A percentile compares a stretch with the other conserved stretches of the same genome.
phyloP scores from a whole-genome alignment of 2,888 invertebrate genomes.

The Endomychus coccineus region DNA sequence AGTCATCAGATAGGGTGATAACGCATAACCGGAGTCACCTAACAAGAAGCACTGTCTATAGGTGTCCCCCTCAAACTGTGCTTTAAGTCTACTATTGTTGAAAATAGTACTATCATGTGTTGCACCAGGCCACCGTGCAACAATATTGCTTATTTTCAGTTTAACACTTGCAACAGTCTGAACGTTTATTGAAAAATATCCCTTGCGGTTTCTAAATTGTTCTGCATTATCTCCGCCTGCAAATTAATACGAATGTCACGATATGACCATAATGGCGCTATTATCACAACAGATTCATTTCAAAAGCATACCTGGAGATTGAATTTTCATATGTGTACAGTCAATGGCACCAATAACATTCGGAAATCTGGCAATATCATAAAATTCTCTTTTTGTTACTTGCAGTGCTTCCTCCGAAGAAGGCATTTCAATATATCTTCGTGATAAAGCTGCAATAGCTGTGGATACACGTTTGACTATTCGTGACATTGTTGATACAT shows the following conservation, averaged over 20 bases:
- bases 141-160: constrained; percentile 2
- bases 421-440: too few relatives aligned
- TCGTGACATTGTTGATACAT: not conserved
- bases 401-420: too few relatives aligned
- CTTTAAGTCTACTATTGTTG: not conserved
- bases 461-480: not conserved
- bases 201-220: constrained; percentile 3
- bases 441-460: too few relatives aligned
- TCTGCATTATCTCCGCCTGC: constrained; percentile 4
- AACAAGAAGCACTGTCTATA: too few relatives aligned
- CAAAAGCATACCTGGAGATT: constrained; percentile 2
- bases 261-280: too few relatives aligned
- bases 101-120: constrained; percentile 2
- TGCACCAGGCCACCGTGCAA: constrained; percentile 7
- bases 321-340: not conserved
- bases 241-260: not conserved
- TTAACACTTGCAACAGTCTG: constrained; percentile 1
- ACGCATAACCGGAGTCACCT: too few relatives aligned
- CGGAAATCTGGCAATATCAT: constrained; percentile 4
- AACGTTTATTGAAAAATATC: constrained; percentile 5
- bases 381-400: not conserved
- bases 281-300: too few relatives aligned
- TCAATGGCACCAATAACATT: constrained; percentile 4
- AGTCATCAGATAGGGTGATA: too few relatives aligned
- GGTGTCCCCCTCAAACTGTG: constrained; percentile 7